Evolutionary conservation across 2,113 vertebrate species (phyloP).

Genomic region (Pedionomus torquatus): DNA sequence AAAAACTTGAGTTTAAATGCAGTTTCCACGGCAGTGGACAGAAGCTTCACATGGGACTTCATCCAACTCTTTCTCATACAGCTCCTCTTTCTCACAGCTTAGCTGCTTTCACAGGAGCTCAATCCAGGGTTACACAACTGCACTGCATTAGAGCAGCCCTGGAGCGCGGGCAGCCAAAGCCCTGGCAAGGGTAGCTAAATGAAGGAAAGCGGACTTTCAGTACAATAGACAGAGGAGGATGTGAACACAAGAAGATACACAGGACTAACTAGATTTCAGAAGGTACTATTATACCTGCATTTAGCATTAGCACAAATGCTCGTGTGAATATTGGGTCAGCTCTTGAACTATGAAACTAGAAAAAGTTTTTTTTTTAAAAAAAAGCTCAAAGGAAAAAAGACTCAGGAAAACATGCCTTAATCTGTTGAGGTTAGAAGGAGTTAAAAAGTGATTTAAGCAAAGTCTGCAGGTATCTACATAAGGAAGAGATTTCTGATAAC

Average conservation of each 20-base stretch:
- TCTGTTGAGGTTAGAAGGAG: slow-evolving; percentile 32
- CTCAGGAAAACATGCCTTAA: not conserved
- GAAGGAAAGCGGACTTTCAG: not conserved
- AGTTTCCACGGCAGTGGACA: not conserved
- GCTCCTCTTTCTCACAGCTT: not conserved
- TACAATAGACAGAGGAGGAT: not conserved
- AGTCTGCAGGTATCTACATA: slow-evolving; percentile 55
- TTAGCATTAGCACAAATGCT: not conserved
- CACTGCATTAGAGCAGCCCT: not conserved
- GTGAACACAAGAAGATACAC: not conserved
- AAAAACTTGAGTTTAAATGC: not conserved
- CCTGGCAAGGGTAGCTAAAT: not conserved
- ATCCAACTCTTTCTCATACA: not conserved
- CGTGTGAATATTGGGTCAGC: accelerated
- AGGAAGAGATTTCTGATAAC: slow-evolving; percentile 63
- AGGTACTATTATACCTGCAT: not conserved
- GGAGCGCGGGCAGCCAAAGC: not conserved
- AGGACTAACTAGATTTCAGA: not conserved
- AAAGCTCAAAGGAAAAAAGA: not conserved
- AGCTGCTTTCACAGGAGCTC: not conserved
- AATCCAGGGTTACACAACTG: not conserved
- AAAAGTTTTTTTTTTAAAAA: not conserved
- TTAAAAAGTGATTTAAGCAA: slow-evolving; percentile 54
- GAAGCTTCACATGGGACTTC: not conserved
- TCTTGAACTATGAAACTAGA: not conserved